Evolutionary conservation across 1,140 invertebrate genomes (phyloP), one percentile per base, ranked within the genome.

Genomic region (Zaprionus taronus): DNA sequence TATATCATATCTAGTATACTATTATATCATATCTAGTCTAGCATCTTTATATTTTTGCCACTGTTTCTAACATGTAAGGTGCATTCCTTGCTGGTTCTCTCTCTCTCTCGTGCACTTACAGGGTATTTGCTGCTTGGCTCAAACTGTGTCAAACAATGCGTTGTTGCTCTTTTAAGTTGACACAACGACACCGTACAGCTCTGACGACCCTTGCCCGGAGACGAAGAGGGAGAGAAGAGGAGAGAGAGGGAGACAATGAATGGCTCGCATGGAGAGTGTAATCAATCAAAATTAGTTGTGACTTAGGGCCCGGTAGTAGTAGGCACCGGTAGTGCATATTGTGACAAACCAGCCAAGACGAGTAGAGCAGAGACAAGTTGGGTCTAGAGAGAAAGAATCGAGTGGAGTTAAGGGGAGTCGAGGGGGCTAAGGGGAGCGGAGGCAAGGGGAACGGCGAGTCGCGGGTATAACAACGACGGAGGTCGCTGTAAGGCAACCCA

Each of bases 231-330:
- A 7, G 15, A 41, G 14, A 2, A 5, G 38, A 14, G 26, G 26
- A 20, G 9, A 3, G 47, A n/a, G 47, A 51, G 2, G 53, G 53
- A 28, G 20, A 51, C 47, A 51, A 51, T 51, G 47, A 4, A 20
- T 22, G n/a, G n/a, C 11, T 22, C 11, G 47, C 20, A 24, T 17
- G 36, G 26, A 31, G 31, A 34, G 31, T 11, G 78, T 73, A 80
- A 80, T 80, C 78, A 80, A 80, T 80, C 78, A 80, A 80, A 80
- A 80, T 80, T 80, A 73, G 74, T 77, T 80, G 53, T 73, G 47
- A 80, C 68, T 80, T 80, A 80, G 56, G 47, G 60, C 36, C 58
- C 11, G 24, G 55, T 12, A 66, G 51, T 36, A 66, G 51, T 34
- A 66, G 36, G 49, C 22, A 36, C 51, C 69, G 72, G 69, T 77